Evolutionary conservation across 2,888 invertebrate species (phyloP), one percentile per base, ranked within the genome.

Genomic region (Tipula unca): DNA sequence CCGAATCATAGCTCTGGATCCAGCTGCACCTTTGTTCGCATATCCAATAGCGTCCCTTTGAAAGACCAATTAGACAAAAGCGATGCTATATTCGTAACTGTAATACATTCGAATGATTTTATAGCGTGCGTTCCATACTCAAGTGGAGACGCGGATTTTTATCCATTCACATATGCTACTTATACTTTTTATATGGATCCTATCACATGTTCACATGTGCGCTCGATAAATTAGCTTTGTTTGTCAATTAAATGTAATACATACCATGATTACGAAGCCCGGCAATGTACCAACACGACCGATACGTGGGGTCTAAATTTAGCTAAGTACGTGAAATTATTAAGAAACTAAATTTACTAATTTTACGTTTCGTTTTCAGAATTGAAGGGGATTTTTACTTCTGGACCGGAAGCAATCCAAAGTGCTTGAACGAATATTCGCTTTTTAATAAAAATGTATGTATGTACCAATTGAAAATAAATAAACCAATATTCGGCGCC

Each of bases 1-100:
- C 86, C 89, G 90, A 87, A 90, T 91, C 85, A 90, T 91, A 86
- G 91, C 90, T 6, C 87, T 91, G 85, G 91, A 91, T 89, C 91
- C 91, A 82, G 91, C 91, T 1, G 90, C 90, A 10, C 91, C 91
- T 10, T 87, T 91, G 6, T 91, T 91, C 86, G 89, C 90, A 0
- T 85, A 90, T 86, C 91, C 90, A 1, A 88, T 89, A 0, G 88
- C n/a, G 89, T 90, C 8, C 88, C 89, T 17, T 84, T 88, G 25
- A 87, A 88, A 85, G 90, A 89, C 86, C 89, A 90, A 1, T 85
- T 90, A 32, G 91, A 90, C 86, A 86, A 87, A 54, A 88, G 87
- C 0, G 91, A 91, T 87, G 91, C 89, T 29, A 87, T 88, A 87
- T 90, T 89, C 86, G 90, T 91, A 0, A 90, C 90, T 87, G 89